A percentile compares a stretch with the other conserved stretches of the same genome.
phyloP scores from a whole-genome alignment of 92 coral and sea anemone genomes.

The Heliopora coerulea region DNA sequence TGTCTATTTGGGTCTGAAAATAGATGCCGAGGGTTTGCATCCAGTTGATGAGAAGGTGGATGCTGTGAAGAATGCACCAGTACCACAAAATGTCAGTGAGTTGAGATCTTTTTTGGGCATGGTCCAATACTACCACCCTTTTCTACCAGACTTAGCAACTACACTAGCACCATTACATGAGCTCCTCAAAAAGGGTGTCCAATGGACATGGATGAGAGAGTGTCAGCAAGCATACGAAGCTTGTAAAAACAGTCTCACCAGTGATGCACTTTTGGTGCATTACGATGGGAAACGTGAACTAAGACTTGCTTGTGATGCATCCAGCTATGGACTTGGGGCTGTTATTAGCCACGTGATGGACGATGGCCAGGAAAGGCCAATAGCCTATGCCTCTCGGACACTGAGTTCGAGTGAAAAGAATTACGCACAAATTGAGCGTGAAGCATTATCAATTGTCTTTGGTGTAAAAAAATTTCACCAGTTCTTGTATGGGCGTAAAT shows the following conservation, averaged over 20 bases:
- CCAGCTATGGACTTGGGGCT: not conserved
- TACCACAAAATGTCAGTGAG: not conserved
- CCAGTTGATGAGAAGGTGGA: not conserved
- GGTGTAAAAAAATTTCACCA: too few species aligned
- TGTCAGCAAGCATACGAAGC: not conserved
- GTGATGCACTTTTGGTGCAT: not conserved
- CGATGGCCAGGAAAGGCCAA: not conserved
- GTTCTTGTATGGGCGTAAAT: too few species aligned
- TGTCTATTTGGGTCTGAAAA: not conserved
- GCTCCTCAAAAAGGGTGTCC: not conserved
- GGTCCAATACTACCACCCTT: not conserved
- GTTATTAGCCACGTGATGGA: not conserved
- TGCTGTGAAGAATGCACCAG: conserved; percentile 2
- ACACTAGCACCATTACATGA: not conserved
- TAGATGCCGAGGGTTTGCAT: not conserved
- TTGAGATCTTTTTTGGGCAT: conserved; percentile 2
- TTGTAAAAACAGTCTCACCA: not conserved
- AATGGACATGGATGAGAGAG: not conserved
- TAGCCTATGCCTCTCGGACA: too few species aligned
- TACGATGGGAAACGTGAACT: not conserved
- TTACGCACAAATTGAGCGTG: too few species aligned
- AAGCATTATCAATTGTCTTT: too few species aligned
- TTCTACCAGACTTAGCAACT: conserved; percentile 3
- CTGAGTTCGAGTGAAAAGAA: too few species aligned
- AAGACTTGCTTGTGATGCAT: not conserved